phyloP scores from a whole-genome alignment of 1,140 invertebrate species.

The Apis florea region DNA sequence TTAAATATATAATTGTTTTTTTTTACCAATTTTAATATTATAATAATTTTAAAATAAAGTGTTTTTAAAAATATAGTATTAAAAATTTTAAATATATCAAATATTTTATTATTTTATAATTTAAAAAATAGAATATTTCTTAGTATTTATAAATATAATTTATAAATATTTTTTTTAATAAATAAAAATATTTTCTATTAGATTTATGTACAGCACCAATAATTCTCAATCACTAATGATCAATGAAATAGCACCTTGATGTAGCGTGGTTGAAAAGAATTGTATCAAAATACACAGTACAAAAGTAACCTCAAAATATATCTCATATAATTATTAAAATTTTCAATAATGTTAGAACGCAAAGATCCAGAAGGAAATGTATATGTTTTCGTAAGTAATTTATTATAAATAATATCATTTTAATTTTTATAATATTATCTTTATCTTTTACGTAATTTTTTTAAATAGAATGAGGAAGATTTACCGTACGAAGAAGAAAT shows the following conservation, averaged over 20 bases:
- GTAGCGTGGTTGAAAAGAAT: background rate
- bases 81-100: background rate
- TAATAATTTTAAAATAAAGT: background rate
- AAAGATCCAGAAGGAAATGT: conserved; percentile 67
- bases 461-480: conserved; percentile 93
- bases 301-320: conserved; percentile 16
- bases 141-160: background rate
- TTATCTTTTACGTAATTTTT: background rate
- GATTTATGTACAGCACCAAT: background rate
- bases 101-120: background rate
- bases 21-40: background rate
- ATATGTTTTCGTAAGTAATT: conserved; percentile 71
- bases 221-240: background rate
- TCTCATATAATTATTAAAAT: background rate
- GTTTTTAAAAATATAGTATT: background rate
- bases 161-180: background rate
- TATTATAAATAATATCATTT: background rate
- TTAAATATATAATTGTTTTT: background rate
- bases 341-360: conserved; percentile 63
- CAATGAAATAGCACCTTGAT: conserved; percentile 36
- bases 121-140: background rate
- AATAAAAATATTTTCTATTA: conserved; percentile 3
- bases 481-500: conserved; percentile 99
- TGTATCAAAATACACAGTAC: background rate
- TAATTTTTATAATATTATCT: background rate